phyloP scores from a whole-genome alignment of 37 sponge, comb jelly and placozoan species.

The Halichondria panicea region DNA sequence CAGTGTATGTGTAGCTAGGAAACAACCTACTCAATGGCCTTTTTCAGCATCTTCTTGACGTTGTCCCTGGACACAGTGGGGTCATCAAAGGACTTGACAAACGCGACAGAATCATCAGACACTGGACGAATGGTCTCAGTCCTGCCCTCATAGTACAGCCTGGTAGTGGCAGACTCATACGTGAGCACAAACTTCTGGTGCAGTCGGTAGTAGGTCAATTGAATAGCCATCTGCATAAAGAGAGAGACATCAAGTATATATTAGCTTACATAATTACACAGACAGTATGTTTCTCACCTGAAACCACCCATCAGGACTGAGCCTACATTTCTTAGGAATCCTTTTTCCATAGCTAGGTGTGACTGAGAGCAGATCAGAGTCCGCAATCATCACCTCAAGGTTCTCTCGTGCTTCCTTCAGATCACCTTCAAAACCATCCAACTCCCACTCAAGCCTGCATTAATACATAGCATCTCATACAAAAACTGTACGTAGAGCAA shows the following conservation, averaged over 20 bases:
- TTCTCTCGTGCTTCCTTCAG: slow-evolving; percentile 35
- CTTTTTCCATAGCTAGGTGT: slow-evolving; percentile 56
- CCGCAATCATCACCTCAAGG: slow-evolving; percentile 34
- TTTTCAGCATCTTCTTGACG: slow-evolving; percentile 41
- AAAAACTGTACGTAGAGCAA: not conserved
- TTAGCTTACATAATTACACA: no score
- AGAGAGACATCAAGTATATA: not conserved
- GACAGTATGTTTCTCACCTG: slow-evolving; percentile 36
- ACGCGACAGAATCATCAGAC: slow-evolving; percentile 56
- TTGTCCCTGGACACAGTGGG: slow-evolving; percentile 25
- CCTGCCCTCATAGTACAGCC: slow-evolving; percentile 77
- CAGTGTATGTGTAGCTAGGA: no score
- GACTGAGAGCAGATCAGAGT: slow-evolving; percentile 53
- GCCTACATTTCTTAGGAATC: slow-evolving; percentile 54
- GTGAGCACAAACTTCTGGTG: slow-evolving; percentile 68
- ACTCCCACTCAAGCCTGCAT: slow-evolving; percentile 62
- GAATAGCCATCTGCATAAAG: slow-evolving; percentile 70
- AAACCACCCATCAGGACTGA: slow-evolving; percentile 84
- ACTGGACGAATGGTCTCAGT: slow-evolving; percentile 92
- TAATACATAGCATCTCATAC: not conserved
- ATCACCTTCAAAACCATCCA: slow-evolving; percentile 42
- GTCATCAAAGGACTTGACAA: slow-evolving; percentile 63
- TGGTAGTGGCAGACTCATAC: slow-evolving; percentile 84
- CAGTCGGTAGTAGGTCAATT: slow-evolving; percentile 70
- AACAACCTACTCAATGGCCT: slow-evolving; percentile 49